phyloP scores from a whole-genome alignment of 2,888 invertebrate species.

The Therioaphis trifolii region DNA sequence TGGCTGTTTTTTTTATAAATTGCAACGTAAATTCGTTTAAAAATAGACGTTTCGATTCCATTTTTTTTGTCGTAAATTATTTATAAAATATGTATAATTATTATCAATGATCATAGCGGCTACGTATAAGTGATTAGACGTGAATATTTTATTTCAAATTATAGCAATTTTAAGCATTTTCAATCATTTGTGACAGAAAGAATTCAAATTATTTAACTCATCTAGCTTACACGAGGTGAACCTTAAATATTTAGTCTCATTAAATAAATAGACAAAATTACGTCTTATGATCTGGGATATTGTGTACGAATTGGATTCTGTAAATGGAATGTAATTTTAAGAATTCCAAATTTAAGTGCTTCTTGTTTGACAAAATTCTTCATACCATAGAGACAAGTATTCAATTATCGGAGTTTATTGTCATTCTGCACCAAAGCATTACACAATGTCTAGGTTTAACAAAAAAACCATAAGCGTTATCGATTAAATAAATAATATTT shows the following conservation, averaged over 20 bases:
- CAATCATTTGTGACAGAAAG: background rate
- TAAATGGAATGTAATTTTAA: background rate
- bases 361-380: slow-evolving; percentile 7
- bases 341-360: background rate
- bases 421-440: background rate
- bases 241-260: background rate
- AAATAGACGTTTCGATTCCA: no score
- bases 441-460: no score
- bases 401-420: slow-evolving; percentile 7
- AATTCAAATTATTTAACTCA: background rate
- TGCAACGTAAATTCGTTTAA: no score
- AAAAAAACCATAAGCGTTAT: no score
- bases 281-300: background rate
- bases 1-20: no score
- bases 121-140: no score
- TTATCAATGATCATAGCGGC: no score
- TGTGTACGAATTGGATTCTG: background rate
- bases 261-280: slow-evolving; percentile 14
- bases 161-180: no score
- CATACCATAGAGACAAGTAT: background rate
- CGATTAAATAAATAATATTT: no score
- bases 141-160: no score
- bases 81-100: no score
- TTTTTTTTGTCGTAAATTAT: no score
- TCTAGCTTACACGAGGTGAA: background rate